Base-by-base conservation (phyloP, 2,797 vertebrate genomes). In the Natrix natrix region DNA sequence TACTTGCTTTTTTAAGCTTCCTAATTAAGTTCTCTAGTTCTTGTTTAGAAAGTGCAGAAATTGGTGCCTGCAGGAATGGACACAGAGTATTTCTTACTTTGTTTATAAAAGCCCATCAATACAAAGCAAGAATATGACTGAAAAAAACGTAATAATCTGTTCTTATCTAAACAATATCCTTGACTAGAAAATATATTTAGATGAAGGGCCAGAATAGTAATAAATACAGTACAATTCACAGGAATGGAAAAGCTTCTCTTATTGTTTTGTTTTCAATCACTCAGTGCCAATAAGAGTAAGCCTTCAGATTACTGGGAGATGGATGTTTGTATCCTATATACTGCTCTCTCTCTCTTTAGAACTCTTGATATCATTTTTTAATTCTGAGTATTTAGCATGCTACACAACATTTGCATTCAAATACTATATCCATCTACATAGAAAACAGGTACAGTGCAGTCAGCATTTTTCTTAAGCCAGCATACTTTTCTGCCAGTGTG, bases 1-100 rank as follows among this genome's bases (percentile, higher is more conserved):
- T 92, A 89, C 97, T 96, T 26, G 98, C 98, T 88, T 95, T 96
- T 96, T 97, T 98, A 94, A 99, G 94, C 96, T 98, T 99, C 92
- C 95, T 97, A 95, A 99, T 96, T 92, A 99, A 97, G 88, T 94
- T 96, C 88, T 98, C 97, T 92, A 99, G 87, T 88, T 99, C 98
- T 89, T 98, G 96, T 83, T 97, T 97, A 93, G 98, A 98, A 28
- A 98, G 96, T 74, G 98, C 98, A 93, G 97, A 98, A 90, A 99
- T 94, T 91, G 98, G 96, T 94, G 98, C 97, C 98, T 99, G 97
- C 88, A 92, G 1, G 91, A 88, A 69, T 92, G 37, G 3, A 74
- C 32, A 54, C 91, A 92, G 5, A 94, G 48, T 90, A 22, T 59
- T 10, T 94, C 92, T 91, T 48, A 20, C 48, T 52, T 48, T 88